phyloP scores from a whole-genome alignment of 2,113 vertebrate genomes.

The Nothoprocta perdicaria region DNA sequence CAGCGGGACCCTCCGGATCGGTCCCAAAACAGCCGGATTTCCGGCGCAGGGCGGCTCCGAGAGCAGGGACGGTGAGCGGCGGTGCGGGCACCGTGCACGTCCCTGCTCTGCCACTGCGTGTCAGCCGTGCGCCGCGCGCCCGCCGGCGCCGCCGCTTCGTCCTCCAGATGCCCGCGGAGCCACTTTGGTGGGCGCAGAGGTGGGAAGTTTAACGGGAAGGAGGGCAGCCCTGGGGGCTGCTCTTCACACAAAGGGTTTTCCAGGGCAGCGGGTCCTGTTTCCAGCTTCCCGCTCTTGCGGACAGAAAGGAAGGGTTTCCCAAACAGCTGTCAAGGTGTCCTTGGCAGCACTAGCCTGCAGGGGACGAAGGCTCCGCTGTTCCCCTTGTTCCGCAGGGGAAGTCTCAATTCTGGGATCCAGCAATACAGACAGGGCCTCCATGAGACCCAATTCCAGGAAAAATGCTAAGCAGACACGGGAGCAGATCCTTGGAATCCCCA shows the following conservation, averaged over 20 bases:
- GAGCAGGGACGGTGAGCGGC: background rate
- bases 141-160: rapidly evolving
- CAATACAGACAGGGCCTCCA: rapidly evolving
- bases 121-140: constrained; percentile 47
- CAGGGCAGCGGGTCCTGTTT: rapidly evolving
- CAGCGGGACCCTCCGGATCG: rapidly evolving
- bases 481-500: background rate
- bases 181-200: rapidly evolving
- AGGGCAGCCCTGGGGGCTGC: background rate
- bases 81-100: background rate
- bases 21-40: background rate
- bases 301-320: background rate
- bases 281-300: background rate
- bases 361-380: background rate
- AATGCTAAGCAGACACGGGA: background rate
- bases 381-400: background rate
- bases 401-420: rapidly evolving
- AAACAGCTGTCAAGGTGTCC: background rate
- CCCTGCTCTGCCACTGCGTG: constrained; percentile 51
- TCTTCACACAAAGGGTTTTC: background rate
- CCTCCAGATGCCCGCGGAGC: rapidly evolving
- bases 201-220: rapidly evolving
- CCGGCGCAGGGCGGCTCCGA: background rate
- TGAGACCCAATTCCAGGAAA: rapidly evolving
- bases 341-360: background rate